Conservation (phyloP, 2,888 invertebrate species). For the Drosophila helvetica region DNA sequence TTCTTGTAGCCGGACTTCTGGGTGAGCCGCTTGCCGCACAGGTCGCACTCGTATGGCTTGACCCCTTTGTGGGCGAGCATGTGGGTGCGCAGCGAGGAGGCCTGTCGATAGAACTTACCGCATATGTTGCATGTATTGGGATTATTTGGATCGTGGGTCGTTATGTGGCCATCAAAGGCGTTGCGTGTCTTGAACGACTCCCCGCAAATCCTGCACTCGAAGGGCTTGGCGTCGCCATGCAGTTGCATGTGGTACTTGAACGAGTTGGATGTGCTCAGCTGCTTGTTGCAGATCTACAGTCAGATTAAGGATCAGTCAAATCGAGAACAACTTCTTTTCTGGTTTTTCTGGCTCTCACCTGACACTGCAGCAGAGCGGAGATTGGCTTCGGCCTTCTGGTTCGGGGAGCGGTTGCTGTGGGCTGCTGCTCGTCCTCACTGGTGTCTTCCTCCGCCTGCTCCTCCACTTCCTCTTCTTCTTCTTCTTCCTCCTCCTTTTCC, state of each 20-base stretch:
- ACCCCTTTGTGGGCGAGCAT: conserved; percentile 81
- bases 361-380: conserved; percentile 69
- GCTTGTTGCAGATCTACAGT: conserved; percentile 77
- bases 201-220: conserved; percentile 80
- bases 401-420: conserved; percentile 9
- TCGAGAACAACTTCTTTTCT: too few relatives aligned
- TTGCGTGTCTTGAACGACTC: conserved; percentile 83
- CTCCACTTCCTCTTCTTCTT: background rate
- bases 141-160: conserved; percentile 81
- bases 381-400: conserved; percentile 41
- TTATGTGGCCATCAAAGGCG: conserved; percentile 82
- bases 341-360: conserved; percentile 46
- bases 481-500: background rate
- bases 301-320: background rate
- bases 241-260: conserved; percentile 83
- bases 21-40: conserved; percentile 83
- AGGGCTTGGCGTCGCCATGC: conserved; percentile 82
- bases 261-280: conserved; percentile 81
- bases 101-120: conserved; percentile 81
- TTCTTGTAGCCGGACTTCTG: conserved; percentile 84
- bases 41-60: conserved; percentile 81
- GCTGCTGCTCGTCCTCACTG: background rate
- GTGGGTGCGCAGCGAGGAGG: conserved; percentile 81
- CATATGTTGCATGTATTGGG: conserved; percentile 82
- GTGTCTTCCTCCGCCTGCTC: background rate